Base-by-base conservation (phyloP, 2,797 vertebrate species). In the Threskiornis aethiopicus region DNA sequence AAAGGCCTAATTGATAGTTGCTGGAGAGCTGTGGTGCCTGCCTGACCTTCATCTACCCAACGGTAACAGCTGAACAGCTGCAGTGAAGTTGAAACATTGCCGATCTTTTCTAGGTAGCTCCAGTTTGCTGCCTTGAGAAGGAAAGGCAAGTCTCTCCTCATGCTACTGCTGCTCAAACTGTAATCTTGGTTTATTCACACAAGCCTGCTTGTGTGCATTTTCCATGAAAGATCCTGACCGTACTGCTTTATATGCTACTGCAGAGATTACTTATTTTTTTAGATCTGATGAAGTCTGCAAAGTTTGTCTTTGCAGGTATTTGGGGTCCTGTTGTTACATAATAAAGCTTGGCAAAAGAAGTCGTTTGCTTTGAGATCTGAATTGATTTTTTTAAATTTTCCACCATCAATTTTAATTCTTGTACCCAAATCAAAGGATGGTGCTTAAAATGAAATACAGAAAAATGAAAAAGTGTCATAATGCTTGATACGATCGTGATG, bases 401-500 rank as follows among this genome's bases (percentile, higher is more conserved):
- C 65, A 33, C 16, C 12, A 16, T 13, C 4, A 4, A 15, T 93
- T 87, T 67, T 57, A 47, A 24, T 87, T 58, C 42, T 89, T 61
- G 8, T 44, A 42, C 33, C 21, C 64, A 76, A 84, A 89, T 61
- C 49, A 72, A 33, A 84, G 16, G 13, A 72, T 69, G 19, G 6
- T 4, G 2, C 76, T 78, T 46, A 13, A 75, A 85, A 51, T 49
- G 35, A 49, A 67, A 8, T 42, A 42, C 21, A 83, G n/a, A 62
- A 73, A 82, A 71, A 81, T 33, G 14, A 28, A 39, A 54, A 83
- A 16, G 4, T 5, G 0, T 22, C 28, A 13, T 47, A 64, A n/a
- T 59, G 31, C 73, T 90, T 4, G 2, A 16, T 87, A 44, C 0
- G 0, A 25, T 65, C 2, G 3, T 42, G 39, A 46, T 89, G 73